Conservation (phyloP, 2,113 vertebrate genomes). For the Chaetura pelagica region DNA sequence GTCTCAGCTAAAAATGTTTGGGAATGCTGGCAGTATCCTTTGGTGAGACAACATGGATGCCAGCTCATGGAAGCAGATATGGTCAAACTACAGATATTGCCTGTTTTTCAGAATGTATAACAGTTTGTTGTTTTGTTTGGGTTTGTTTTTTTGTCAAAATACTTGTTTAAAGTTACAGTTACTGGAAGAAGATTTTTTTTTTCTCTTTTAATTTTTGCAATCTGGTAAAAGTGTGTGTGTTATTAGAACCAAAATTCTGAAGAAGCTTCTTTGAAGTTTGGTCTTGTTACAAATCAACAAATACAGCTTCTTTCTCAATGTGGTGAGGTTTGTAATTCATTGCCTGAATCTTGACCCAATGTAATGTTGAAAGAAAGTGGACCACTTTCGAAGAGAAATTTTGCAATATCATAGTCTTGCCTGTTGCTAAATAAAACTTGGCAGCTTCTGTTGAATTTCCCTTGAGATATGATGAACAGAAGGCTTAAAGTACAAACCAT, state of each 20-base stretch:
- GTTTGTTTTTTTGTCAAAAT: background rate
- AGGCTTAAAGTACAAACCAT: background rate
- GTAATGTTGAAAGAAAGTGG: background rate
- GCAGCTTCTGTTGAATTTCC: background rate
- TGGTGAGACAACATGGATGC: fast-evolving
- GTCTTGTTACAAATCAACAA: background rate
- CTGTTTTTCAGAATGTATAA: background rate
- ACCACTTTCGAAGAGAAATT: background rate
- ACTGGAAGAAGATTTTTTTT: background rate
- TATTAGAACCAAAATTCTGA: background rate
- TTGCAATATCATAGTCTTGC: background rate
- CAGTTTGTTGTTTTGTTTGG: background rate
- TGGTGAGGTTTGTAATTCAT: background rate
- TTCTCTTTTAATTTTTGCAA: background rate
- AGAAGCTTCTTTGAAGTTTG: background rate
- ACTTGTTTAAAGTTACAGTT: background rate
- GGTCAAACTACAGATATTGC: background rate
- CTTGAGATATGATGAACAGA: background rate
- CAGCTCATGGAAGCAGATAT: background rate
- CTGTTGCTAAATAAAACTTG: background rate
- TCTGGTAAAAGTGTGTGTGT: background rate
- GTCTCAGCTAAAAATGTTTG: background rate
- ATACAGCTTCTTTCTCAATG: background rate
- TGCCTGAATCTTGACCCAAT: background rate
- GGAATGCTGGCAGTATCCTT: background rate